These are phyloP conservation scores for Dryomyza anilis DNA, from an alignment of 2,888 invertebrate genomes.

Conservation along the genomic window DNA sequence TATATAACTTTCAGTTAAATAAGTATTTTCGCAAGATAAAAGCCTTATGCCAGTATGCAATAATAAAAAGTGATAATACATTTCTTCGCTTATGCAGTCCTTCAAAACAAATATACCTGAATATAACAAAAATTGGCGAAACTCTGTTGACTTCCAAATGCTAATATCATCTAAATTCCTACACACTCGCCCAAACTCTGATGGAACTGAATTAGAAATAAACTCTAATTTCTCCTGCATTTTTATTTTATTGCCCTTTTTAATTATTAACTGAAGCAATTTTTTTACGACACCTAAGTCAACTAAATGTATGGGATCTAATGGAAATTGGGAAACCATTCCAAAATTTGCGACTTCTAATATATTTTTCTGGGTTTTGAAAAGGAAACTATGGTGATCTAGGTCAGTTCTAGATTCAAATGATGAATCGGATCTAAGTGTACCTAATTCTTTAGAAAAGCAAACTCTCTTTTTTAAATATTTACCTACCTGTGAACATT, in stretches of 20 bases:
- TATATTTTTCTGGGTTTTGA: not conserved
- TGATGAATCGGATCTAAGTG: constrained; percentile 17
- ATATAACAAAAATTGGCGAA: constrained; percentile 24
- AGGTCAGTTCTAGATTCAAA: constrained; percentile 8
- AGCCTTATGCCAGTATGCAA: constrained; percentile 23
- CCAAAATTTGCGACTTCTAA: too few relatives aligned
- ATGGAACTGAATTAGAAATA: constrained; percentile 18
- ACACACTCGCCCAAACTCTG: constrained; percentile 19
- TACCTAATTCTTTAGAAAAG: constrained; percentile 10
- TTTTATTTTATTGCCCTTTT: constrained; percentile 8
- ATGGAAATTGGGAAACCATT: too few relatives aligned
- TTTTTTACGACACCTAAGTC: constrained; percentile 29
- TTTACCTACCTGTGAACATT: constrained; percentile 20
- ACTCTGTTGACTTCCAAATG: too few relatives aligned
- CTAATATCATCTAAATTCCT: too few relatives aligned
- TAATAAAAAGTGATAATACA: constrained; percentile 15
- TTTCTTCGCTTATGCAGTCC: constrained; percentile 7
- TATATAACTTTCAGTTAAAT: constrained; percentile 14
- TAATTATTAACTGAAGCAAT: constrained; percentile 16
- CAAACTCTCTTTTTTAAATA: constrained; percentile 22
- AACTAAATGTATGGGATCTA: constrained; percentile 24
- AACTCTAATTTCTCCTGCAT: constrained; percentile 19
- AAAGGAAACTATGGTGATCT: not conserved
- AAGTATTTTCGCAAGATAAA: constrained; percentile 22
- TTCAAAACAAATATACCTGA: constrained; percentile 22